Base-by-base conservation (phyloP, 2,888 invertebrate genomes). In the Phengaris arion region DNA sequence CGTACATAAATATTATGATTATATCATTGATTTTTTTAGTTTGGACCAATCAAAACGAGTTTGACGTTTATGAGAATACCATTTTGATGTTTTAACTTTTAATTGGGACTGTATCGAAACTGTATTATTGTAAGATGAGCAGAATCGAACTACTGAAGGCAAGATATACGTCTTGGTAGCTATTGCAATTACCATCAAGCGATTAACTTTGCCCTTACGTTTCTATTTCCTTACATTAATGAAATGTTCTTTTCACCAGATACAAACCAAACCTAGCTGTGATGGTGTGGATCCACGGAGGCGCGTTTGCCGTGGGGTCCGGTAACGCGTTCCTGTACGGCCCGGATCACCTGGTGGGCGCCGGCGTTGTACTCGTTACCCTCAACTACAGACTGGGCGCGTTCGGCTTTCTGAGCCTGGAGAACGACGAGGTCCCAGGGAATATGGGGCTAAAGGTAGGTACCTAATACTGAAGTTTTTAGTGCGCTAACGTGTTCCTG, bases 271-370 rank as follows among this genome's bases (percentile, higher is more conserved):
- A 93, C 76, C 83, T 95, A 54, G 95, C 95, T 0, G 95, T 95
- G 15, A 95, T 95, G 94, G 94, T 95, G 2, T 95, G 95, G 95
- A 92, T 95, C 74, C 96, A 96, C 81, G 95, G 95, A 0, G 96
- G 96, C 0, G 95, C 94, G 4, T 95, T 95, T 79, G 92, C 94
- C 0, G 94, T 94, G 79, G 95, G 95, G 0, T 95, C 95, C 0
- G 95, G 95, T 15, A 95, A 95, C 82, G 94, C 95, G 0, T 95
- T 95, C 82, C 89, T 94, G 6, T 95, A 95, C 81, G 95, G 95
- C 0, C 95, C 95, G 0, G 94, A 95, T 80, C 95, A 95, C 80
- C 86, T 95, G 55, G 94, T 95, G 13, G 91, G 93, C 1, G 95
- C 95, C 74, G 94, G 95, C 64, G 92, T 95, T 10, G 94, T 95